phyloP scores from a whole-genome alignment of 2,888 invertebrate species.

The Hydrotaea diabolus region DNA sequence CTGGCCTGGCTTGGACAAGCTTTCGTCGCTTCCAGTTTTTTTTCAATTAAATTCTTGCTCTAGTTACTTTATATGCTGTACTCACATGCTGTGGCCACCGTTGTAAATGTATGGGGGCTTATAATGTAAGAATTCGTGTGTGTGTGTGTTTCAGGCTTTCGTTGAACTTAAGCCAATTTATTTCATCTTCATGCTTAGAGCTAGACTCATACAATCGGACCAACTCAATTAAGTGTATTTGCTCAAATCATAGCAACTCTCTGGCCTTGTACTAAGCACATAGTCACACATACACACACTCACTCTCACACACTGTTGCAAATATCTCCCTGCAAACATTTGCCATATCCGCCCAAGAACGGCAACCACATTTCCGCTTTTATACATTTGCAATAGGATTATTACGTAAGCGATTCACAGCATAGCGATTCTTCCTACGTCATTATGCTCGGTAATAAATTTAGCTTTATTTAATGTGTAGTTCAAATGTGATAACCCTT shows the following conservation, averaged over 20 bases:
- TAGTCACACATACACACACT: too few species aligned
- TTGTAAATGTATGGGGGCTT: constrained; percentile 9
- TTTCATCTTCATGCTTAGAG: constrained; percentile 38
- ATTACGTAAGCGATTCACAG: neutral
- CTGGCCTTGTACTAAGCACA: neutral
- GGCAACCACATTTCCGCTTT: neutral
- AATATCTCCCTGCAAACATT: neutral
- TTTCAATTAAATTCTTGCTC: constrained; percentile 59
- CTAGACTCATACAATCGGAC: constrained; percentile 50
- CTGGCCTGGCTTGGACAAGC: constrained; percentile 3
- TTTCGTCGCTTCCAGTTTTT: neutral
- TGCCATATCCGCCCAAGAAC: neutral
- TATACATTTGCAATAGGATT: neutral
- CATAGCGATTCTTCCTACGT: too few species aligned
- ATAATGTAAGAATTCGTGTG: neutral
- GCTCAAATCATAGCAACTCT: constrained; percentile 34
- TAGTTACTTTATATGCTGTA: constrained; percentile 42
- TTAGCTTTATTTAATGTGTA: too few species aligned
- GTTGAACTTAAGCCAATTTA: constrained; percentile 61
- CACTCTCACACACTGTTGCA: neutral
- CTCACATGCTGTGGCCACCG: neutral
- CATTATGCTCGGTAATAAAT: too few species aligned
- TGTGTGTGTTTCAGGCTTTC: neutral
- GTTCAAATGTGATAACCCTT: too few species aligned
- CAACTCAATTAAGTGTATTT: constrained; percentile 64